Evolutionary conservation across 53 echinoderm and acorn worm genomes (phyloP).

Genomic region (Astropecten irregularis): DNA sequence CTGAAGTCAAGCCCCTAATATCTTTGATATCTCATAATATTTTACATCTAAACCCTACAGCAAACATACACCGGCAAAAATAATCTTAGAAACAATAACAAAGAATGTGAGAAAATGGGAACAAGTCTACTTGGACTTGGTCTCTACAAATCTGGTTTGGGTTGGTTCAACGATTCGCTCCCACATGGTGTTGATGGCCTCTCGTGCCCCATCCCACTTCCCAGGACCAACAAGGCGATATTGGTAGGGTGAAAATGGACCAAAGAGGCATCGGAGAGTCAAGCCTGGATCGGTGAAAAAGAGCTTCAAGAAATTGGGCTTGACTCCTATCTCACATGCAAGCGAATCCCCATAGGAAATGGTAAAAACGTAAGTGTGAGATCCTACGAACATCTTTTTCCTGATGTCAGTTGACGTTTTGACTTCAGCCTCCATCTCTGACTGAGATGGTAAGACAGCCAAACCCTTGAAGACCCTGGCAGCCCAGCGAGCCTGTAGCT

Average conservation of each 20-base stretch:
- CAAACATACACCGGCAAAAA: too few relatives aligned
- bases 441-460: constrained; percentile 50
- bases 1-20: too few relatives aligned
- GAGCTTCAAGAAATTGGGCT: constrained; percentile 49
- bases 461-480: constrained; percentile 69
- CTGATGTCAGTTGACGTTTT: constrained; percentile 49
- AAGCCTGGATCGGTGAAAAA: constrained; percentile 49
- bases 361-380: constrained; percentile 63
- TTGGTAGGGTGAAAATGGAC: constrained; percentile 62
- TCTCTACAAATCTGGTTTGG: constrained; percentile 47
- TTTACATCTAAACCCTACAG: too few relatives aligned
- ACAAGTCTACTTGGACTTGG: too few relatives aligned
- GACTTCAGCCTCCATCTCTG: constrained; percentile 65
- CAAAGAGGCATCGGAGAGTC: constrained; percentile 47
- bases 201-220: constrained; percentile 64
- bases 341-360: constrained; percentile 60
- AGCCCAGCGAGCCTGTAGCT: constrained; percentile 81
- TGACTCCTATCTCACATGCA: constrained; percentile 65
- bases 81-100: too few relatives aligned
- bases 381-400: constrained; percentile 56
- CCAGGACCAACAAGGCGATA: constrained; percentile 75
- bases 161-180: constrained; percentile 70
- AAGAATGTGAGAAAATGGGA: too few relatives aligned
- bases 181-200: constrained; percentile 70
- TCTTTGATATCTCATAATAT: too few relatives aligned